These are phyloP conservation scores for Zootoca vivipara DNA, from an alignment of 2,113 vertebrate species.

Conservation along the genomic window DNA sequence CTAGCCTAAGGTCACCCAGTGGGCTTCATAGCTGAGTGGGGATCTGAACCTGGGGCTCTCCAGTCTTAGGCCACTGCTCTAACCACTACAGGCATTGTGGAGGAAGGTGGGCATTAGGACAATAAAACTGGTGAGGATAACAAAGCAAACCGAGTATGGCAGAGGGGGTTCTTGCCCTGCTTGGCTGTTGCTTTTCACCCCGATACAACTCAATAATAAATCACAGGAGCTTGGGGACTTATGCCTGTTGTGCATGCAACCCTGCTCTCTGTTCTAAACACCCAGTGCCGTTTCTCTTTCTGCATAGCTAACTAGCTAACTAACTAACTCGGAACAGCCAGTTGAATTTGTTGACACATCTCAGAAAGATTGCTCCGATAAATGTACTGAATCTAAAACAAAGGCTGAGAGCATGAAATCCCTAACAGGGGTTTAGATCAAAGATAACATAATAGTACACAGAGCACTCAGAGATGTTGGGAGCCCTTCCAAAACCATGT, in stretches of 20 bases:
- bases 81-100: background rate
- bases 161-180: rapidly evolving
- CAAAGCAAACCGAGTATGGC: background rate
- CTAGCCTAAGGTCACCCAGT: background rate
- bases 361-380: conserved; percentile 67
- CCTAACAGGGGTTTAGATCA: conserved; percentile 72
- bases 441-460: conserved; percentile 70
- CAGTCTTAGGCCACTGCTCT: background rate
- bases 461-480: conserved; percentile 67
- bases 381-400: conserved; percentile 72
- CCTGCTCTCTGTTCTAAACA: conserved; percentile 16
- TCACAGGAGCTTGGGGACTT: background rate
- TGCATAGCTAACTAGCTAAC: conserved; percentile 16
- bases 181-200: background rate
- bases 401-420: conserved; percentile 73
- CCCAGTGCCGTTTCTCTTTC: background rate
- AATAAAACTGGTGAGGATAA: background rate
- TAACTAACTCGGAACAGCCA: conserved; percentile 61
- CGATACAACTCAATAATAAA: background rate
- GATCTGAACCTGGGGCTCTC: background rate
- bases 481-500: conserved; percentile 66
- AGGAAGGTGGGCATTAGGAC: background rate
- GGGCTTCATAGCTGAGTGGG: background rate
- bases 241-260: background rate
- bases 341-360: conserved; percentile 72